A percentile compares a stretch with the other conserved stretches of the same genome.
phyloP scores from a whole-genome alignment of 2,113 vertebrate species.

The Tachuris rubrigastra region DNA sequence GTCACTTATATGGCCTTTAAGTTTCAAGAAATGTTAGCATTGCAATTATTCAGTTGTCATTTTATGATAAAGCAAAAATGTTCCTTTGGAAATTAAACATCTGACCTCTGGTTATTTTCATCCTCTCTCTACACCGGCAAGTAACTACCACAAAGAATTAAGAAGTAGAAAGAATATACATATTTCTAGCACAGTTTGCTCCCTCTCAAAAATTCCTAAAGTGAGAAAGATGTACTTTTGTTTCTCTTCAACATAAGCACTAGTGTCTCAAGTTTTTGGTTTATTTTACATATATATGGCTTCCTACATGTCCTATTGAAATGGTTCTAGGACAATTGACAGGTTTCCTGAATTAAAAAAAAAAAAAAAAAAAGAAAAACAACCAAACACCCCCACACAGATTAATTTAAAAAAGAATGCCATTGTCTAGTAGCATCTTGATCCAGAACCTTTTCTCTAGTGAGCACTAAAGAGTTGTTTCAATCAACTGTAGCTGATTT shows the following conservation, averaged over 20 bases:
- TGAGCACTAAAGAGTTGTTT: background rate
- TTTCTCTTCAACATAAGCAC: background rate
- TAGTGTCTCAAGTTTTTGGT: background rate
- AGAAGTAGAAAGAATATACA: background rate
- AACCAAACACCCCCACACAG: too few species aligned
- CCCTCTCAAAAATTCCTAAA: background rate
- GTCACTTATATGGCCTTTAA: slow-evolving; percentile 30
- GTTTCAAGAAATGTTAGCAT: slow-evolving; percentile 20
- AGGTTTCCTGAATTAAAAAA: background rate
- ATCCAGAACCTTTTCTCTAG: background rate
- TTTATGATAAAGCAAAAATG: slow-evolving; percentile 12
- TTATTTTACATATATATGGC: background rate
- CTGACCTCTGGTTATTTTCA: background rate
- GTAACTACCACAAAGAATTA: background rate
- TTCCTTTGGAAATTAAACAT: background rate
- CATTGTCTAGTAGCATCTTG: background rate
- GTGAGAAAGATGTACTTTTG: background rate
- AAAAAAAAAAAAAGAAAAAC: too few species aligned
- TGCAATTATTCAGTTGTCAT: slow-evolving; percentile 1
- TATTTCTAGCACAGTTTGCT: background rate
- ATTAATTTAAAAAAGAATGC: background rate
- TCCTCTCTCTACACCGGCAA: background rate
- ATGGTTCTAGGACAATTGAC: background rate
- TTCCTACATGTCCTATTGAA: background rate
- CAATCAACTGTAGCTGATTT: background rate